A percentile compares a stretch with the other conserved stretches of the same genome.
These are phyloP conservation scores for Pachycephus smyrnensis DNA, from an alignment of 2,888 invertebrate genomes.

Conservation along the genomic window DNA sequence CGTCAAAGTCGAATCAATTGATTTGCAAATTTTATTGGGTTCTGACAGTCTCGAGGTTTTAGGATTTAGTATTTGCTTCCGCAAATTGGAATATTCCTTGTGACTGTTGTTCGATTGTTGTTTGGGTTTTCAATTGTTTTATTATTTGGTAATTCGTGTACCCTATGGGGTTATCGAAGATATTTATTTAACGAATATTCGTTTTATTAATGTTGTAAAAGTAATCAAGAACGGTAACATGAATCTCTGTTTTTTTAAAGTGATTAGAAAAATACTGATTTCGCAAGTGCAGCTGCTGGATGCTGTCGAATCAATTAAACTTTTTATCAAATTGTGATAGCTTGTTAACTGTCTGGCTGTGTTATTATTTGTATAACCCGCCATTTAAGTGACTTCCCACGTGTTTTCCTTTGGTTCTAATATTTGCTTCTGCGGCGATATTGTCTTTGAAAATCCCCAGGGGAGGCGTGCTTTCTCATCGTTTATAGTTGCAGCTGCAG, in stretches of 20 bases:
- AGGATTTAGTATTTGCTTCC: not conserved
- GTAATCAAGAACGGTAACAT: not conserved
- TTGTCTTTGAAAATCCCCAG: not conserved
- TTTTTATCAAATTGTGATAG: not conserved
- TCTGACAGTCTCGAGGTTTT: not conserved
- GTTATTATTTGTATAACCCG: not conserved
- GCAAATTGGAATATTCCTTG: too few species aligned
- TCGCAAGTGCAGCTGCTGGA: not conserved
- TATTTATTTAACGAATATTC: not conserved
- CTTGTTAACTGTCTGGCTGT: not conserved
- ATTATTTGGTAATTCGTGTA: not conserved
- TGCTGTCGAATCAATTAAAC: not conserved
- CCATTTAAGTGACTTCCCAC: not conserved
- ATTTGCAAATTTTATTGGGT: not conserved
- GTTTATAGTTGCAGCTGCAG: not conserved
- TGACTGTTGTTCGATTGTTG: not conserved
- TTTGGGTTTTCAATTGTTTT: not conserved
- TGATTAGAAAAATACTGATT: not conserved
- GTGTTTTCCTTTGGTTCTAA: not conserved
- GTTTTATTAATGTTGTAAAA: accelerated
- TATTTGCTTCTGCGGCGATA: not conserved
- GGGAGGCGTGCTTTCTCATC: not conserved
- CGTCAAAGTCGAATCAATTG: not conserved
- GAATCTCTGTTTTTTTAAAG: not conserved
- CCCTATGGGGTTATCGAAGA: not conserved